Percentiles rank a stretch among this genome's conserved stretches.
Evolutionary conservation across 64 coral and sea anemone genomes (phyloP).

Genomic region (Montipora cactus): DNA sequence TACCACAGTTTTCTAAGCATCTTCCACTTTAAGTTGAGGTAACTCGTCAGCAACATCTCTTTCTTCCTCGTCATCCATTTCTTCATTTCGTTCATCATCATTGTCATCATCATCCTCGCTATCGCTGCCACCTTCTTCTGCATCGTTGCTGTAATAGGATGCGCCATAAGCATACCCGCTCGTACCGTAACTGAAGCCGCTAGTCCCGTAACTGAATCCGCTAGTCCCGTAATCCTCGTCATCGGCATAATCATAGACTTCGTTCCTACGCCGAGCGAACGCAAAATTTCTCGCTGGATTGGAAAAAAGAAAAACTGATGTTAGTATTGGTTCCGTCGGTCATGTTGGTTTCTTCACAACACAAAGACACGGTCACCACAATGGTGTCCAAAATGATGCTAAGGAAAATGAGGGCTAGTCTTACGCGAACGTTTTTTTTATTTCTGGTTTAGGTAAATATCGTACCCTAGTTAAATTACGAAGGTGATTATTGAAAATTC

Average conservation of each 20-base stretch:
- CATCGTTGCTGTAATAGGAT: constrained; percentile 43
- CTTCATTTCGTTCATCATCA: constrained; percentile 7
- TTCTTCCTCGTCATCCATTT: not conserved
- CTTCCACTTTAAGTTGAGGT: not conserved
- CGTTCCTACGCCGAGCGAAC: constrained; percentile 32
- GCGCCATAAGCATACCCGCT: constrained; percentile 32
- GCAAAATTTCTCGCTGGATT: constrained; percentile 56
- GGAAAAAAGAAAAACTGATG: not conserved
- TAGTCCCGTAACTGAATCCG: not conserved
- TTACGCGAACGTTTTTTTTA: too few relatives aligned
- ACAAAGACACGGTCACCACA: not conserved
- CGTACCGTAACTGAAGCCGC: constrained; percentile 4
- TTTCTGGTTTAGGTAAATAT: too few relatives aligned
- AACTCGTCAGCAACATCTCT: not conserved
- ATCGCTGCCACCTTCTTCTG: constrained; percentile 45
- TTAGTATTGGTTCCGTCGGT: not conserved
- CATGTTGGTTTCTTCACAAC: too few relatives aligned
- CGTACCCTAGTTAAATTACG: too few relatives aligned
- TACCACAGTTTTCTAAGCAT: not conserved
- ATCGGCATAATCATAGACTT: constrained; percentile 47
- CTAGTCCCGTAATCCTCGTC: constrained; percentile 48
- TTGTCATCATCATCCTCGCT: constrained; percentile 52
- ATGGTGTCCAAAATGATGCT: too few relatives aligned
- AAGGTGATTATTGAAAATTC: too few relatives aligned
- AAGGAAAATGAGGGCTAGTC: too few relatives aligned